phyloP scores from a whole-genome alignment of 2,797 vertebrate species.

The Gambusia yucatana region DNA sequence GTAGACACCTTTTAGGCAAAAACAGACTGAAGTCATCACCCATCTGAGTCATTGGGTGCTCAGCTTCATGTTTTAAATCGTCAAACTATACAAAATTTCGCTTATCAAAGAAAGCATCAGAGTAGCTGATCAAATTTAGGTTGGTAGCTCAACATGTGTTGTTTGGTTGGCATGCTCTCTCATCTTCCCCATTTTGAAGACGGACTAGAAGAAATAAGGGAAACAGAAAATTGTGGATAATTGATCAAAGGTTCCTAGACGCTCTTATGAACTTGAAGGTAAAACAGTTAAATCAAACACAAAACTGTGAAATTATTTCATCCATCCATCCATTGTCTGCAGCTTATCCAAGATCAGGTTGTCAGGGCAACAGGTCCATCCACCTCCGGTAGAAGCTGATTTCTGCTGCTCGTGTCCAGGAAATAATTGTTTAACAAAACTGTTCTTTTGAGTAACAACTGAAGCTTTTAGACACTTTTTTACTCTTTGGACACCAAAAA shows the following conservation, averaged over 20 bases:
- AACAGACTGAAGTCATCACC: neutral
- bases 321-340: neutral
- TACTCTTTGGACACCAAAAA: neutral
- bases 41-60: neutral
- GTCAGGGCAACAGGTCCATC: no score
- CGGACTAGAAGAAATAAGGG: neutral
- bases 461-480: neutral
- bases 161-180: neutral
- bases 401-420: neutral
- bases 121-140: neutral
- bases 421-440: neutral
- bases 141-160: neutral
- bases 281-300: neutral
- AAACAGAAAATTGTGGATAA: neutral
- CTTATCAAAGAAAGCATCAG: neutral
- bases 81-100: neutral
- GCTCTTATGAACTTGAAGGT: neutral
- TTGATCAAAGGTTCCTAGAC: neutral
- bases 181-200: neutral
- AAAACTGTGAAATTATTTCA: neutral
- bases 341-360: no score
- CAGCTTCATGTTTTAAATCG: neutral
- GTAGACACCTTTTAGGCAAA: neutral
- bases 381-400: neutral
- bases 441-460: neutral